Evolutionary conservation across 1,140 invertebrate genomes (phyloP).

Genomic region (Drosophila micromelanica): DNA sequence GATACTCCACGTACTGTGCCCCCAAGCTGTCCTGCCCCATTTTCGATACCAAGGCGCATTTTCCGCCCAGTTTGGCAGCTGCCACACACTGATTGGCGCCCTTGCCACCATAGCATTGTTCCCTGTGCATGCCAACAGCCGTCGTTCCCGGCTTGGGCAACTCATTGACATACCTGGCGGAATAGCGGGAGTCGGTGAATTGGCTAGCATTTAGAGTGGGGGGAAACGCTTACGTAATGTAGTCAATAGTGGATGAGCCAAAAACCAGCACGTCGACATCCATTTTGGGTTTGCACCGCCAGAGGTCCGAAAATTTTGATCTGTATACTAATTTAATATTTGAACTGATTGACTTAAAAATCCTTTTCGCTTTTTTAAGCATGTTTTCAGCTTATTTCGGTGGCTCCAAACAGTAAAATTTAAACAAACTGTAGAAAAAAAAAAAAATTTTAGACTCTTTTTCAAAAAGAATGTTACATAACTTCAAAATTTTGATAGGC

Average conservation of each 20-base stretch:
- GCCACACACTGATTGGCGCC: constrained; percentile 98
- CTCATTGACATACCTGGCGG: constrained; percentile 92
- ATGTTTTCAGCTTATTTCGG: background rate
- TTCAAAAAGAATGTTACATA: too few species aligned
- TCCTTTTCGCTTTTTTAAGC: background rate
- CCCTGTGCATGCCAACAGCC: constrained; percentile 91
- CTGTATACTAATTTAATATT: constrained; percentile 7
- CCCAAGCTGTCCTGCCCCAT: constrained; percentile 96
- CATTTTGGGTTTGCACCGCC: background rate
- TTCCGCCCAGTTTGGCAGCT: constrained; percentile 92
- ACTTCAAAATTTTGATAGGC: too few species aligned
- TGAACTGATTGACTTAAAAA: constrained; percentile 8
- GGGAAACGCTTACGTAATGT: constrained; percentile 88
- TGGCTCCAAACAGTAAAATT: too few species aligned
- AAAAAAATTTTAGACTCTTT: background rate
- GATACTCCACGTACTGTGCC: constrained; percentile 88
- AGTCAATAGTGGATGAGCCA: constrained; percentile 93
- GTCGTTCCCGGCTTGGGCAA: constrained; percentile 96
- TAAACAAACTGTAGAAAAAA: background rate
- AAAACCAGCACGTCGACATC: constrained; percentile 88
- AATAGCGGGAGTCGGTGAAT: background rate
- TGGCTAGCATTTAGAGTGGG: background rate
- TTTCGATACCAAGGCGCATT: constrained; percentile 92
- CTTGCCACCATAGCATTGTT: constrained; percentile 95
- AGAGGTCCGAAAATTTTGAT: background rate